These are phyloP conservation scores for Hylia prasina DNA, from an alignment of 2,113 vertebrate species.

Conservation along the genomic window DNA sequence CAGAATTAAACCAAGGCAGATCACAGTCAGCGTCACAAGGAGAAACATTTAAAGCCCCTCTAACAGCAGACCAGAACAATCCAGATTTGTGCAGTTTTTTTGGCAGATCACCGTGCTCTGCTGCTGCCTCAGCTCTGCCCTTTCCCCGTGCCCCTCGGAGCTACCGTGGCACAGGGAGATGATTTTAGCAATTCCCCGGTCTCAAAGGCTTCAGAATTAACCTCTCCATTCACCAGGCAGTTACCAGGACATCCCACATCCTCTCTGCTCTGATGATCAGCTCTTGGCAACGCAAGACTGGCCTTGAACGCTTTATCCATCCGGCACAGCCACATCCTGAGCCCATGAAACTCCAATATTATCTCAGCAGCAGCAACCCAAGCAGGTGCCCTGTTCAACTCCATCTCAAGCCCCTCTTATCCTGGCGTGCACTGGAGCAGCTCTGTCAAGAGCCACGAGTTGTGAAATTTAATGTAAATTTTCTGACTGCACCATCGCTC, in stretches of 20 bases:
- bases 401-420: neutral
- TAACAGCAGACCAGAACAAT: neutral
- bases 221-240: neutral
- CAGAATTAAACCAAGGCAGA: conserved; percentile 1
- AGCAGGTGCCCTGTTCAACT: neutral
- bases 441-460: neutral
- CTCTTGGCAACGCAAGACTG: neutral
- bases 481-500: neutral
- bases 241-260: neutral
- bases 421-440: neutral
- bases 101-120: neutral
- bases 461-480: neutral
- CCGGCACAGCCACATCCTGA: neutral
- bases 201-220: neutral
- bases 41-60: neutral
- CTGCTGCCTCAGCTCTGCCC: neutral
- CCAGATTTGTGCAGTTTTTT: neutral
- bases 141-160: fast-evolving
- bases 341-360: fast-evolving
- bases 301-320: neutral
- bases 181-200: neutral
- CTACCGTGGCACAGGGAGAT: neutral
- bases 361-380: neutral
- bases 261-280: neutral
- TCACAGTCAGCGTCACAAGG: neutral